A percentile compares a stretch with the other conserved stretches of the same genome.
Evolutionary conservation across 2,888 invertebrate genomes (phyloP).

Genomic region (Thecocarcelia acutangulata): DNA sequence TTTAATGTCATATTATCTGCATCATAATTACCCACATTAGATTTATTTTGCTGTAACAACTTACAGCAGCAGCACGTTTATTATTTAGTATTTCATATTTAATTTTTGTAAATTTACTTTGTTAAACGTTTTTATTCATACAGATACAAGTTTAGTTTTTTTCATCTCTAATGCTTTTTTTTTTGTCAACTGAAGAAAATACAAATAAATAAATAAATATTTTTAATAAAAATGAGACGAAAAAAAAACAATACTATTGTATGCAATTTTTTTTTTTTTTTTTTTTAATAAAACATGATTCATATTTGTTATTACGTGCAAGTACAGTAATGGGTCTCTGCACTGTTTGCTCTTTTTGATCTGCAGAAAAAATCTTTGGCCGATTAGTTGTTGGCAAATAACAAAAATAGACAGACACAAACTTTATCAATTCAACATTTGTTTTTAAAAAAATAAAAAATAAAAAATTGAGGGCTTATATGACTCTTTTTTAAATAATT

Average conservation of each 20-base stretch:
- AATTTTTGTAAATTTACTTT: slow-evolving; percentile 35
- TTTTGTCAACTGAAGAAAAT: slow-evolving; percentile 13
- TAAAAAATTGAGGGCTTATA: slow-evolving; percentile 39
- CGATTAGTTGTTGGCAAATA: slow-evolving; percentile 30
- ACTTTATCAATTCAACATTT: slow-evolving; percentile 51
- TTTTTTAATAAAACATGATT: slow-evolving; percentile 65
- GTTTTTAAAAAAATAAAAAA: no score
- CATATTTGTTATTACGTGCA: slow-evolving; percentile 67
- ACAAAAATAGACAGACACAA: slow-evolving; percentile 3
- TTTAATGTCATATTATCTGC: slow-evolving; percentile 77
- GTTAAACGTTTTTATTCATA: slow-evolving; percentile 26
- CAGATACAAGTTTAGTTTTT: neutral
- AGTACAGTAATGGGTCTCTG: slow-evolving; percentile 53
- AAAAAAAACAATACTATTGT: slow-evolving; percentile 58
- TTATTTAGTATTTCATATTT: slow-evolving; percentile 44
- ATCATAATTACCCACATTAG: slow-evolving; percentile 78
- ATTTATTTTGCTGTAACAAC: slow-evolving; percentile 54
- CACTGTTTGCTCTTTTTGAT: slow-evolving; percentile 60
- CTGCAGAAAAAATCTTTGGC: slow-evolving; percentile 56
- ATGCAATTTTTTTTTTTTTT: slow-evolving; percentile 68
- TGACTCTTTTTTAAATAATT: slow-evolving; percentile 44
- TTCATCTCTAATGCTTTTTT: slow-evolving; percentile 15
- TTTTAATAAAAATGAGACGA: slow-evolving; percentile 18
- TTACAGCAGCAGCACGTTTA: slow-evolving; percentile 47
- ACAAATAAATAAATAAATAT: slow-evolving; percentile 34